Percentiles rank a stretch among this genome's conserved stretches.
These are phyloP conservation scores for Rhyacophila evoluta DNA, from an alignment of 2,888 invertebrate species.

Conservation along the genomic window DNA sequence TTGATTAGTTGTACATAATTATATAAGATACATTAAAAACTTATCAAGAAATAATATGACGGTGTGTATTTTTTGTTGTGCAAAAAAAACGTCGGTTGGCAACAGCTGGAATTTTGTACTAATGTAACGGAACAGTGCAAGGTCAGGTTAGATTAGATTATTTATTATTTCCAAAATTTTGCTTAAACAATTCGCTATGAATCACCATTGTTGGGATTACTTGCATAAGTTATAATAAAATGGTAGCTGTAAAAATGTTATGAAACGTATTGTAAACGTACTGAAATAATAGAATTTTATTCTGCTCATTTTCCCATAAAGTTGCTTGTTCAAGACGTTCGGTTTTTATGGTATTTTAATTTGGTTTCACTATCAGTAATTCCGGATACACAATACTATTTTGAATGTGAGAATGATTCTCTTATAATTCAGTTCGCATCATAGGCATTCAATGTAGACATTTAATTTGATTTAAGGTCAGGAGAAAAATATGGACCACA, in stretches of 20 bases:
- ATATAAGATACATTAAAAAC: not conserved
- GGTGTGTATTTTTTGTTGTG: too few relatives aligned
- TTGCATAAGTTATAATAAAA: constrained; percentile 41
- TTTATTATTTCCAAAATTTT: constrained; percentile 42
- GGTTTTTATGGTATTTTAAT: constrained; percentile 37
- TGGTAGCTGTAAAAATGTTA: constrained; percentile 46
- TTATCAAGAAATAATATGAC: too few relatives aligned
- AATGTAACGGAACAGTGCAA: constrained; percentile 46
- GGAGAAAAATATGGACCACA: too few relatives aligned
- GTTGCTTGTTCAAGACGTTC: constrained; percentile 37
- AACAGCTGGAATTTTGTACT: not conserved
- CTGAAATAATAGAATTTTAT: constrained; percentile 45
- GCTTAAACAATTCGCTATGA: constrained; percentile 41
- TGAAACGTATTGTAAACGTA: constrained; percentile 49
- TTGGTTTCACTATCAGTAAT: constrained; percentile 11
- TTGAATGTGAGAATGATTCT: not conserved
- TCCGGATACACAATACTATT: constrained; percentile 11
- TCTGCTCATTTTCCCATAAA: constrained; percentile 50
- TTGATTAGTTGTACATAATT: not conserved
- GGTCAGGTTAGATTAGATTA: constrained; percentile 39
- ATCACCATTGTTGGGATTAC: constrained; percentile 45
- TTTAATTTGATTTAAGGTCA: not conserved
- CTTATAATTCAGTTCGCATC: constrained; percentile 10
- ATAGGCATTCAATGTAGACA: not conserved
- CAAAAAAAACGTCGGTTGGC: not conserved